Base-by-base conservation (phyloP, 2,888 invertebrate species). In the Drosophila aldrichi region DNA sequence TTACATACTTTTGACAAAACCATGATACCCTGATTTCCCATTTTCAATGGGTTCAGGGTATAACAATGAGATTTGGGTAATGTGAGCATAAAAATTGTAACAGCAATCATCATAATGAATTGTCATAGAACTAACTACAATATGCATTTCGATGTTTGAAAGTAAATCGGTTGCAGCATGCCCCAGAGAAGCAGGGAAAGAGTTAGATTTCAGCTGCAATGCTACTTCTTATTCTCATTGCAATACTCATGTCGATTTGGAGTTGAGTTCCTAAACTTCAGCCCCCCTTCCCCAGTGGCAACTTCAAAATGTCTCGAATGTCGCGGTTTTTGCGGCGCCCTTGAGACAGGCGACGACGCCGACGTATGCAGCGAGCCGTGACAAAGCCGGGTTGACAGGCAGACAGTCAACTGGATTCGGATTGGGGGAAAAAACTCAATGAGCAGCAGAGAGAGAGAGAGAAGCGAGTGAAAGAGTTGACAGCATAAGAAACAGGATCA, bases 311-410 rank as follows among this genome's bases (percentile, higher is more conserved):
- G 52, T 64, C 62, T 40, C 60, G 20, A 14, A 48, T 63, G 52
- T 62, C 64, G 63, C 61, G 59, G 36, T 29, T 60, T 70, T 56
- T 76, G 71, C 60, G 61, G 61, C 78, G 76, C 79, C 76, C 76
- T 77, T 77, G 79, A 78, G 76, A 78, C 76, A 74, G 78, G 44
- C 76, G 56, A 54, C 67, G 73, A 41, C 71, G 69, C 25, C 44
- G 69, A 74, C 62, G 68, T 77, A 68, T 68, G 73, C 78, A 76
- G 54, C 68, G 58, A 68, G 64, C 74, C 59, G 56, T 55, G 49
- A 55, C 55, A 43, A 41, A 54, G 46, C 18, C 6, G 32, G 18
- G 12, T 3, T 25, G 43, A 14, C 14, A 32, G 9, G 32, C 32
- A 32, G 10, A 36, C 22, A 16, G 46, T 25, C 46, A 29, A 48